phyloP scores from a whole-genome alignment of 2,888 invertebrate genomes.

The Drosophila lutescens region DNA sequence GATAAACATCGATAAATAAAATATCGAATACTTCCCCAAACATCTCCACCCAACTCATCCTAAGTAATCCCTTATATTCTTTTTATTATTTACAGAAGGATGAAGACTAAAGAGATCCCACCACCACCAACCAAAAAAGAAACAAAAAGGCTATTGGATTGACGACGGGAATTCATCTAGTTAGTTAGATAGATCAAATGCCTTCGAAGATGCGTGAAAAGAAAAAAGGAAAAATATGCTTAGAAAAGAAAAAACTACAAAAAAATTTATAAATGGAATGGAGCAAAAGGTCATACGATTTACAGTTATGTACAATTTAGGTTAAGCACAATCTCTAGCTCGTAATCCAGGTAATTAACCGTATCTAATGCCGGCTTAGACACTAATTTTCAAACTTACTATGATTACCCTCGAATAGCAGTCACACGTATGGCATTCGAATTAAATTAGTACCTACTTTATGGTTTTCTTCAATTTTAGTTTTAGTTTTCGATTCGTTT shows the following conservation, averaged over 20 bases:
- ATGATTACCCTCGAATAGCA: slow-evolving; percentile 46
- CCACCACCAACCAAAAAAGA: slow-evolving; percentile 1
- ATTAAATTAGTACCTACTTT: slow-evolving; percentile 20
- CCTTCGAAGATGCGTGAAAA: slow-evolving; percentile 76
- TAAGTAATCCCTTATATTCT: not conserved
- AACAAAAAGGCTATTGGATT: slow-evolving; percentile 71
- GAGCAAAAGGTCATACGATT: slow-evolving; percentile 39
- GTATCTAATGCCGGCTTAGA: slow-evolving; percentile 81
- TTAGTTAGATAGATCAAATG: slow-evolving; percentile 80
- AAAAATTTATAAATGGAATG: slow-evolving; percentile 6
- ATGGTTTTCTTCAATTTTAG: slow-evolving; percentile 38
- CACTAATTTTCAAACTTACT: slow-evolving; percentile 55
- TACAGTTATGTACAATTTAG: slow-evolving; percentile 47
- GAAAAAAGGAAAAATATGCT: slow-evolving; percentile 21
- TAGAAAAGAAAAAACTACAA: slow-evolving; percentile 39
- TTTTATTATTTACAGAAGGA: slow-evolving; percentile 69
- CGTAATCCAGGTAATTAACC: slow-evolving; percentile 57
- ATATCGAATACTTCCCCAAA: too few relatives aligned
- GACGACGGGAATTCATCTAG: slow-evolving; percentile 62
- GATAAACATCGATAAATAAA: too few relatives aligned
- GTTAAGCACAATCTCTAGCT: slow-evolving; percentile 31
- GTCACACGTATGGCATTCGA: slow-evolving; percentile 34
- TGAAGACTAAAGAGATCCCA: slow-evolving; percentile 70
- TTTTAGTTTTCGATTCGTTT: slow-evolving; percentile 29
- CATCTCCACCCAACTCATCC: too few relatives aligned